Conservation (phyloP, 2,113 vertebrate genomes). For the Ailuropoda melanoleuca region DNA sequence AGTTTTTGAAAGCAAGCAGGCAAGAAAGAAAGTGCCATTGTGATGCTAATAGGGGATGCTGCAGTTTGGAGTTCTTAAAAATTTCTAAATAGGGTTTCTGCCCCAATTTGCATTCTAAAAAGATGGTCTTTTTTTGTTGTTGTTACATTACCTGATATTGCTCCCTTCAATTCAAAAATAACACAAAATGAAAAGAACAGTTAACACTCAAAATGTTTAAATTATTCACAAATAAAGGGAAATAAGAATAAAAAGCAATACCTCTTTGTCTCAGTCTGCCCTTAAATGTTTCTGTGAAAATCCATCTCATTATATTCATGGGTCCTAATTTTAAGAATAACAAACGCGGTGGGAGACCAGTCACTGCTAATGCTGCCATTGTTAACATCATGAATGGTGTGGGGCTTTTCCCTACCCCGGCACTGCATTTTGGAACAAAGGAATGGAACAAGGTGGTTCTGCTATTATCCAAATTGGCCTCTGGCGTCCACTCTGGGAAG, state of each 20-base stretch:
- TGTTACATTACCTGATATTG: background rate
- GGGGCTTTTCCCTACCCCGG: constrained; percentile 63
- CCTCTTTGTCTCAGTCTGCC: constrained; percentile 74
- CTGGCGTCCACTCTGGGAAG: constrained; percentile 53
- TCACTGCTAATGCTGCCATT: constrained; percentile 38
- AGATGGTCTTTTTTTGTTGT: background rate
- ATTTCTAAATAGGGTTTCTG: constrained; percentile 51
- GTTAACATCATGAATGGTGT: constrained; percentile 64
- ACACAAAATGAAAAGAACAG: constrained; percentile 69
- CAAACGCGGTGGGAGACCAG: constrained; percentile 48
- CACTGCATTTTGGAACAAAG: constrained; percentile 56
- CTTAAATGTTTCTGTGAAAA: constrained; percentile 74
- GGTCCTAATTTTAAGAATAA: constrained; percentile 75
- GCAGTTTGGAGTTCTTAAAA: constrained; percentile 54
- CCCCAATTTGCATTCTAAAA: constrained; percentile 64
- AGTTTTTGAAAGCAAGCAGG: background rate
- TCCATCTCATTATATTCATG: constrained; percentile 67
- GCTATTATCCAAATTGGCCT: constrained; percentile 34
- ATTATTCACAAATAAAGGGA: constrained; percentile 67
- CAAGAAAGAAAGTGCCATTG: constrained; percentile 62
- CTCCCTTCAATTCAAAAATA: background rate
- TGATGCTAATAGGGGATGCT: constrained; percentile 72
- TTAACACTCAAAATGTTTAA: constrained; percentile 61
- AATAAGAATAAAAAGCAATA: constrained; percentile 55
- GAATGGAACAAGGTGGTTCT: constrained; percentile 54